Base-by-base conservation (phyloP, 2,888 invertebrate genomes). In the Laspeyria flexula region DNA sequence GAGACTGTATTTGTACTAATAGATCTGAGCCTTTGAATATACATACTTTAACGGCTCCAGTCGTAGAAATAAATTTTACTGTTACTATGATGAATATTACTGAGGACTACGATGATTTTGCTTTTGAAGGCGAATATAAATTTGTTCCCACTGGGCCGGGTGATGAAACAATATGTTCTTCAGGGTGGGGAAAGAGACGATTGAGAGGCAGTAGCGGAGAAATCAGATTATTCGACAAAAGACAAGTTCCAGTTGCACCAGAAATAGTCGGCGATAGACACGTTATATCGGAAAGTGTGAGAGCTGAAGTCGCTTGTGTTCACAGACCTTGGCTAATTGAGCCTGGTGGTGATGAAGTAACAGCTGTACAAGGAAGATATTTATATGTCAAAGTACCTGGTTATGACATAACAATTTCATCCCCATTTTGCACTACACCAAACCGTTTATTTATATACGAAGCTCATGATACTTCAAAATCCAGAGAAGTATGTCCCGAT, bases 241-340 rank as follows among this genome's bases (percentile, higher is more conserved):
- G 93, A 53, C 93, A 93, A 48, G 77, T 83, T 11, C 79, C 87
- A 16, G 73, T 88, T 9, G 76, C 85, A 30, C 87, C 92, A 45
- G 91, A 92, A 72, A 84, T 92, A 41, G 81, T 92, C 16, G 88
- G 91, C 2, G 93, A 93, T 60, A 83, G 92, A 58, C 86, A 93
- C 60, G 88, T 93, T 9, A 88, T 93, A 64, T 92, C 93, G 34
- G 93, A 93, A 67, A 93, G 93, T 48, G 90, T 91, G 1, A 83
- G 90, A 68, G 92, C 91, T 6, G 91, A 91, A 73, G 94, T 94
- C 25, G 93, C 93, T 16, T 96, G 96, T 79, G 94, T 95, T 21
- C 95, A 95, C 72, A 94, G 96, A 74, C 96, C 96, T 0, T 96
- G 96, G 96, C 85, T 96, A 0, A 95, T 96, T 48, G 96, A 96